phyloP scores from a whole-genome alignment of 2,888 invertebrate species.

The Cheilosia urbana region DNA sequence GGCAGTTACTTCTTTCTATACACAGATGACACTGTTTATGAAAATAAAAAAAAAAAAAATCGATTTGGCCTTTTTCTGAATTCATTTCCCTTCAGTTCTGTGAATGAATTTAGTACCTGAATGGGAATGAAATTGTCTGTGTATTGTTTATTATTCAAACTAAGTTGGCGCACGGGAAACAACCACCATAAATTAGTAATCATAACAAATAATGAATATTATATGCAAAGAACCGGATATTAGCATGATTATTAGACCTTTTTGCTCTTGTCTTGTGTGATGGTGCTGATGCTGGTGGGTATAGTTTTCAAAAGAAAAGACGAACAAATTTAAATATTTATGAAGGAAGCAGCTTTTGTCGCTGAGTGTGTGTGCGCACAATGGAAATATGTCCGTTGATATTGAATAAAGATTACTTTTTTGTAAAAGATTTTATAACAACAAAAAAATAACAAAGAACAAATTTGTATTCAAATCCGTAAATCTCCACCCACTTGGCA shows the following conservation, averaged over 20 bases:
- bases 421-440: background rate
- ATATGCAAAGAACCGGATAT: conserved; percentile 66
- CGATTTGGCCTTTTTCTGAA: conserved; percentile 22
- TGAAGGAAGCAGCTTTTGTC: conserved; percentile 28
- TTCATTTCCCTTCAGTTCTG: conserved; percentile 50
- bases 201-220: conserved; percentile 67
- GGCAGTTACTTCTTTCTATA: conserved; percentile 10
- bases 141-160: background rate
- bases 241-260: conserved; percentile 52
- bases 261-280: conserved; percentile 20
- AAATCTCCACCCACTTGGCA: conserved; percentile 25
- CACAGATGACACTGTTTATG: background rate
- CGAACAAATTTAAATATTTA: conserved; percentile 37
- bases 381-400: conserved; percentile 25
- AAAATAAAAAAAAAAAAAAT: background rate
- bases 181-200: conserved; percentile 44
- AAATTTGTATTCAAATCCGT: conserved; percentile 24
- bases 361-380: conserved; percentile 16
- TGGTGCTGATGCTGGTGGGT: conserved; percentile 18
- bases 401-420: conserved; percentile 22
- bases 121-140: conserved; percentile 42
- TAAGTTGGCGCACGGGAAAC: conserved; percentile 30
- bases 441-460: background rate
- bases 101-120: conserved; percentile 72
- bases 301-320: background rate